Conservation (phyloP, 2,888 invertebrate genomes). For the Meandrusa payeni region DNA sequence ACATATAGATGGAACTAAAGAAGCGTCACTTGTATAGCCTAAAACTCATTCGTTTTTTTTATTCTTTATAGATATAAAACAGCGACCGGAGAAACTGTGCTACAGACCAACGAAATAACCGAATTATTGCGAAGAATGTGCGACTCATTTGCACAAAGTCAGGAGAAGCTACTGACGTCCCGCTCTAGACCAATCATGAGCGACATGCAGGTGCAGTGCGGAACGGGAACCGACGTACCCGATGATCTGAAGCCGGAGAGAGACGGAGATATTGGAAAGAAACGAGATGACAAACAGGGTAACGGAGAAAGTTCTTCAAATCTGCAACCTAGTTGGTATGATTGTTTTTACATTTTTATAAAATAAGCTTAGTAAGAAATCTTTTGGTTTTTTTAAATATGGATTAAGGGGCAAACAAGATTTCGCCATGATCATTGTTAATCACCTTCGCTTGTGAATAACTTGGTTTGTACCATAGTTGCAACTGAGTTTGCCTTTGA, state of each 20-base stretch:
- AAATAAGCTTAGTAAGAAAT: too few relatives aligned
- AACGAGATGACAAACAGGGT: background rate
- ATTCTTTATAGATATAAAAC: conserved; percentile 55
- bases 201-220: conserved; percentile 66
- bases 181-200: conserved; percentile 41
- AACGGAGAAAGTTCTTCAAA: too few relatives aligned
- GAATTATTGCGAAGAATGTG: conserved; percentile 68
- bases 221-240: conserved; percentile 16
- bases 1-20: too few relatives aligned
- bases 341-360: too few relatives aligned
- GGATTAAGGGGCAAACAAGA: too few relatives aligned
- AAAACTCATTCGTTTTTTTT: too few relatives aligned
- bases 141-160: conserved; percentile 58
- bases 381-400: too few relatives aligned
- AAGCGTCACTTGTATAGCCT: too few relatives aligned
- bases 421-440: too few relatives aligned
- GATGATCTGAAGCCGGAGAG: conserved; percentile 1
- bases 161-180: conserved; percentile 48
- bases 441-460: too few relatives aligned
- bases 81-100: conserved; percentile 55
- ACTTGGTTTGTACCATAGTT: too few relatives aligned
- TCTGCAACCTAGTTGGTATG: conserved; percentile 7
- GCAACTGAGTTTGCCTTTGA: too few relatives aligned
- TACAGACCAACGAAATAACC: conserved; percentile 60
- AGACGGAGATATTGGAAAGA: conserved; percentile 4